Conservation (phyloP, 2,797 vertebrate species). For the Anableps anableps region DNA sequence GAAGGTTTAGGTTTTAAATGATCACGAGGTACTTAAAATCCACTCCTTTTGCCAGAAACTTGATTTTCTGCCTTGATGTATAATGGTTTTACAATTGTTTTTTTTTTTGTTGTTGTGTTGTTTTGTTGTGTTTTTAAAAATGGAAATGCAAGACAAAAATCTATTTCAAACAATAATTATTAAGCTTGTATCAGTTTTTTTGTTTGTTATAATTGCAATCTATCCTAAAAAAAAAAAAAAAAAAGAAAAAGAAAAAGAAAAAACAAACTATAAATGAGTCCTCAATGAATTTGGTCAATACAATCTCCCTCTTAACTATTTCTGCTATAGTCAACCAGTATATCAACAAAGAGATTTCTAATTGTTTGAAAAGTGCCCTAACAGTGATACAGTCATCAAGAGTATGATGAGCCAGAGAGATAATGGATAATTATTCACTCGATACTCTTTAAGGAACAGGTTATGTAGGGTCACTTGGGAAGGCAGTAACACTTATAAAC, state of each 20-base stretch:
- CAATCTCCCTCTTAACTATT: slow-evolving; percentile 16
- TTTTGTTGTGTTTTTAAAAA: too few species aligned
- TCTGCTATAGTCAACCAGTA: slow-evolving; percentile 11
- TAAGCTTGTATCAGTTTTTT: neutral
- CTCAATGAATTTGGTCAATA: slow-evolving; percentile 11
- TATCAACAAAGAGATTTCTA: slow-evolving; percentile 36
- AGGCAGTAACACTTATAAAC: slow-evolving; percentile 27
- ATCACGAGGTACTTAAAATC: neutral
- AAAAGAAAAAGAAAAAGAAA: too few species aligned
- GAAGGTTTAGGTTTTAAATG: neutral
- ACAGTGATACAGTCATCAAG: slow-evolving; percentile 27
- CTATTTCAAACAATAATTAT: neutral
- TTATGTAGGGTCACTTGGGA: slow-evolving; percentile 26
- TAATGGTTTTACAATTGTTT: neutral
- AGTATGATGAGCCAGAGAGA: slow-evolving; percentile 53
- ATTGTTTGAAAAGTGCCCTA: slow-evolving; percentile 9
- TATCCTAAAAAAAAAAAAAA: too few species aligned
- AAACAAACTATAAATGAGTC: neutral
- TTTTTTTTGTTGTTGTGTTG: neutral
- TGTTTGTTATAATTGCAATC: neutral
- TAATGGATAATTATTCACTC: slow-evolving; percentile 53
- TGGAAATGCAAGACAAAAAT: neutral
- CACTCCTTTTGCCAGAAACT: neutral
- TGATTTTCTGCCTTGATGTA: neutral
- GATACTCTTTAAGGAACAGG: slow-evolving; percentile 22